Base-by-base conservation (phyloP, 2,797 vertebrate genomes). In the Neostethus bicornis region DNA sequence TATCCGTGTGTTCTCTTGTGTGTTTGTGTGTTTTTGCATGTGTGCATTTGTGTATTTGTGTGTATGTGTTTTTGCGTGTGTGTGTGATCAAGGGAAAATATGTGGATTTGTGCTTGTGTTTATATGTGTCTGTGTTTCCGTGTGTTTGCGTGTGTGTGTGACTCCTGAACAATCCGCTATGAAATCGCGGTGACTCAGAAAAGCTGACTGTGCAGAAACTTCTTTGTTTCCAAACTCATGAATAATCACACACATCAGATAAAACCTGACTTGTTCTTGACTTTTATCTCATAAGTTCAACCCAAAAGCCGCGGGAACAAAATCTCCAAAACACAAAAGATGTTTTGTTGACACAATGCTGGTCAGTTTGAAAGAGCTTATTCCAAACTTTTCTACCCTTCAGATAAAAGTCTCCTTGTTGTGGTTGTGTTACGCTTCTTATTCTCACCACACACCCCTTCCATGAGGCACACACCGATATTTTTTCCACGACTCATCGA, bases 241-340 rank as follows among this genome's bases (percentile, higher is more conserved):
- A 86, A 83, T 77, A 59, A 51, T 54, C 66, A 59, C 63, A 87
- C 75, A 86, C 49, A 69, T 26, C 39, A 54, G 28, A 71, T 68
- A 81, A 41, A 83, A 79, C 61, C 56, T 35, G 20, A n/a, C 46
- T 67, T 20, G 25, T 63, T 83, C 75, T 78, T 59, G 42, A 52
- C 42, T 26, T 11, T 0, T 56, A 73, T 67, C 64, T 70, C 64
- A 49, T 69, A 75, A 75, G 65, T 61, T 55, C 61, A 57, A 58
- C 39, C 32, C 48, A 61, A 73, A 76, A 56, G 35, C 52, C 55
- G 4, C 3, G 37, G 17, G 61, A 23, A 19, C 35, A 51, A 61
- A 66, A 41, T 44, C 31, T 42, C 65, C 5, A 4, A 54, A 68
- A 39, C 58, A 84, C 73, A 80, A 66, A 75, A 56, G 70, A 35